Evolutionary conservation across 2,113 vertebrate genomes (phyloP).

Genomic region (Toxotes chatareus): DNA sequence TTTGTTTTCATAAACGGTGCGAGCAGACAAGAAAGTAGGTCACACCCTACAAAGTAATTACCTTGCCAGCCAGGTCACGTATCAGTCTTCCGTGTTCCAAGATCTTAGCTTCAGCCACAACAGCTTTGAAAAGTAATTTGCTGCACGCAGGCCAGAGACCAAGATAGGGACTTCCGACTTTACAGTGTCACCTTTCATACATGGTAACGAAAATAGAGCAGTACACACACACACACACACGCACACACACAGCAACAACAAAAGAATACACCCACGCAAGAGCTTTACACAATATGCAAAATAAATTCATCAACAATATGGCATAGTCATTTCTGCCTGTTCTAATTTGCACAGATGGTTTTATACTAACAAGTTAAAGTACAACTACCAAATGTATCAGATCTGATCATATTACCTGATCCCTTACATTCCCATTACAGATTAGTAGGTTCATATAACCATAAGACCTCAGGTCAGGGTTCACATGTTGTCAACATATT

Average conservation of each 20-base stretch:
- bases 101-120: constrained; percentile 17
- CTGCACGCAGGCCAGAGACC: constrained; percentile 31
- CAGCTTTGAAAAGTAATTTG: constrained; percentile 47
- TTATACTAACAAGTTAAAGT: background rate
- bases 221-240: constrained; percentile 3
- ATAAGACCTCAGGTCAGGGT: constrained; percentile 38
- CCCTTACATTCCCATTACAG: background rate
- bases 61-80: background rate
- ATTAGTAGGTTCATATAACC: constrained; percentile 24
- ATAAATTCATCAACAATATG: background rate
- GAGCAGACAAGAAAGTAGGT: constrained; percentile 12
- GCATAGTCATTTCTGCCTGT: background rate
- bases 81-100: background rate
- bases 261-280: constrained; percentile 1
- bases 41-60: background rate
- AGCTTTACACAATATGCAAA: background rate
- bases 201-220: constrained; percentile 35
- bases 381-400: background rate
- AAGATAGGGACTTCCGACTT: constrained; percentile 58
- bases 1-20: background rate
- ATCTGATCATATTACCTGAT: constrained; percentile 11
- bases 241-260: constrained; percentile 24
- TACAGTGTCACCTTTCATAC: constrained; percentile 52
- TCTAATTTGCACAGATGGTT: background rate
- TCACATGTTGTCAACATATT: constrained; percentile 46